A percentile compares a stretch with the other conserved stretches of the same genome.
Evolutionary conservation across 23 tunicate genomes (phyloP).

Genomic region (Botrylloides violaceus): DNA sequence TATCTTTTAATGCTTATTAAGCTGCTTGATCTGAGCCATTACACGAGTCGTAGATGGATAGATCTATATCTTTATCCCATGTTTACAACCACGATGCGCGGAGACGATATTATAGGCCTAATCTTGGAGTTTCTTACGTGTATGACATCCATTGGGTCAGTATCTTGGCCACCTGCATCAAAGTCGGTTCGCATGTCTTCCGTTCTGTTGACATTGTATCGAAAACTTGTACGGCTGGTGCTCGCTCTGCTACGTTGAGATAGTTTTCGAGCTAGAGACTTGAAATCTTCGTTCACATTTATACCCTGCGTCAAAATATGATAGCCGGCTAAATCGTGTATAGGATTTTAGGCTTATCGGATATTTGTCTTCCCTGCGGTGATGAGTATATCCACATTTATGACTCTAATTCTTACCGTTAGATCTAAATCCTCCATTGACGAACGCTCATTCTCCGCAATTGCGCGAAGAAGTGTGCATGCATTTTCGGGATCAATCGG

Average conservation of each 20-base stretch:
- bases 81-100: too few species aligned
- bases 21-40: too few species aligned
- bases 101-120: too few species aligned
- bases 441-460: slow-evolving; percentile 35
- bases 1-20: too few species aligned
- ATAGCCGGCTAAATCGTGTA: too few species aligned
- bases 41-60: too few species aligned
- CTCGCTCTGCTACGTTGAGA: slow-evolving; percentile 18
- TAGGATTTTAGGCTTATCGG: too few species aligned
- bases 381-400: not conserved
- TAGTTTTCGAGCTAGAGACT: slow-evolving; percentile 20
- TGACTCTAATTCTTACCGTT: slow-evolving; percentile 18
- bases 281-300: slow-evolving; percentile 40
- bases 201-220: slow-evolving; percentile 14
- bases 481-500: slow-evolving; percentile 59
- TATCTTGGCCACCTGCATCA: not conserved
- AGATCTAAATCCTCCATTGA: slow-evolving; percentile 62
- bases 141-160: slow-evolving; percentile 52
- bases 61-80: too few species aligned
- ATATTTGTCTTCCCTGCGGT: too few species aligned
- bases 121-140: slow-evolving; percentile 44
- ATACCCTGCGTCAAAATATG: slow-evolving; percentile 37
- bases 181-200: slow-evolving; percentile 10
- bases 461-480: slow-evolving; percentile 33
- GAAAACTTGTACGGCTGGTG: slow-evolving; percentile 28